Percentiles rank a stretch among this genome's conserved stretches.
Evolutionary conservation across 1,140 invertebrate species (phyloP).

Genomic region (Euborellia annulipes): DNA sequence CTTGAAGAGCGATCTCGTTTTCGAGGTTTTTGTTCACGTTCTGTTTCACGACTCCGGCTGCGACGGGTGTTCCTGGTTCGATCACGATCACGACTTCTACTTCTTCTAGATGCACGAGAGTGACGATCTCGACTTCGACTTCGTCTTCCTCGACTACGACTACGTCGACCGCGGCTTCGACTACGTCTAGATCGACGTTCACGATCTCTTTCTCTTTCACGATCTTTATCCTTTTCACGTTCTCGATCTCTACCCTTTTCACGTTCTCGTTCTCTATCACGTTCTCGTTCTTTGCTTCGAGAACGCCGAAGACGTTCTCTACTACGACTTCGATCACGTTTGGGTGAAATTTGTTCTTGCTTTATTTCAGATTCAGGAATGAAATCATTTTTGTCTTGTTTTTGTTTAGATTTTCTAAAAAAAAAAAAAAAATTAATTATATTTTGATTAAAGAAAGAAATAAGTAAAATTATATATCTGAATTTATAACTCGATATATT

Average conservation of each 20-base stretch:
- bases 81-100: constrained; percentile 21
- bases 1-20: constrained; percentile 29
- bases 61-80: constrained; percentile 15
- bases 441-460: constrained; percentile 13
- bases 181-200: constrained; percentile 17
- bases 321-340: constrained; percentile 16
- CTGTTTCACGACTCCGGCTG: constrained; percentile 10
- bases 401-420: constrained; percentile 5
- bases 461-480: constrained; percentile 8
- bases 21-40: constrained; percentile 1
- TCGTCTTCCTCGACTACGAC: constrained; percentile 18
- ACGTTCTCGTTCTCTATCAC: constrained; percentile 17
- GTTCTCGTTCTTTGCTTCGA: constrained; percentile 16
- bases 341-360: constrained; percentile 12
- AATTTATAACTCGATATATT: too few species aligned
- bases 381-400: constrained; percentile 13
- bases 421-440: constrained; percentile 1
- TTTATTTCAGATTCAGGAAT: constrained; percentile 13
- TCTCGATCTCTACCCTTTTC: constrained; percentile 23
- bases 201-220: constrained; percentile 17
- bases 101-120: constrained; percentile 18
- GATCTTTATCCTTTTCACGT: constrained; percentile 18
- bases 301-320: constrained; percentile 10
- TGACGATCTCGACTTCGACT: constrained; percentile 16
- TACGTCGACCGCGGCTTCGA: constrained; percentile 12